Evolutionary conservation across 2,797 vertebrate genomes (phyloP), one percentile per base, ranked within the genome.

Genomic region (Oryzias sinensis): DNA sequence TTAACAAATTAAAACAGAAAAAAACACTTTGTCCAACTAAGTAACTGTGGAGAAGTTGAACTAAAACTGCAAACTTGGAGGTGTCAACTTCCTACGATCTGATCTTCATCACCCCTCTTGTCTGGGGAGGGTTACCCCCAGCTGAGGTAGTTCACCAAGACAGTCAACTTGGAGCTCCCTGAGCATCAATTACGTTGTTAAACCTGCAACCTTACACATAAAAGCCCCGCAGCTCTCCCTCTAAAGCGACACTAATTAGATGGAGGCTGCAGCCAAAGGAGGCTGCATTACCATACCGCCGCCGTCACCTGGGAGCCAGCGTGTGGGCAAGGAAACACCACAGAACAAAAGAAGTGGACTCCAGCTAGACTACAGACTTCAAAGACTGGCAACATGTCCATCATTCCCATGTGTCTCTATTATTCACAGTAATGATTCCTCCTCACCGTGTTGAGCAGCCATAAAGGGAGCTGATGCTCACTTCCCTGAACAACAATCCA

Each of bases 211-310:
- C 73, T 83, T 66, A 65, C 59, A 79, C 67, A 76, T 79, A 87
- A 85, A 86, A 82, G 72, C 73, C 74, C 70, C 75, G 52, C 54
- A 63, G 58, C 60, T 49, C 70, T 75, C 75, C 62, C 59, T 68
- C 69, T 70, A 76, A 82, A 83, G 81, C 45, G 67, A 86, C 80
- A 72, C 78, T 89, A 89, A 91, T 90, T 88, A 89, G 75, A 83
- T 40, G 13, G 59, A 74, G 76, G 74, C 67, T 54, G 62, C 53
- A 75, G 56, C 66, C 64, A 76, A 77, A 66, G 60, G 62, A 37
- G 56, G 51, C 9, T 24, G 59, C 63, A 84, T 88, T 85, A 83
- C 64, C 77, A 85, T 81, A 69, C 65, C 58, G 45, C 69, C 56
- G 20, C 61, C 40, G 53, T 79, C 66, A 70, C 78, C 62, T 76